phyloP scores from a whole-genome alignment of 2,888 invertebrate species.

The Melanchra persicariae region DNA sequence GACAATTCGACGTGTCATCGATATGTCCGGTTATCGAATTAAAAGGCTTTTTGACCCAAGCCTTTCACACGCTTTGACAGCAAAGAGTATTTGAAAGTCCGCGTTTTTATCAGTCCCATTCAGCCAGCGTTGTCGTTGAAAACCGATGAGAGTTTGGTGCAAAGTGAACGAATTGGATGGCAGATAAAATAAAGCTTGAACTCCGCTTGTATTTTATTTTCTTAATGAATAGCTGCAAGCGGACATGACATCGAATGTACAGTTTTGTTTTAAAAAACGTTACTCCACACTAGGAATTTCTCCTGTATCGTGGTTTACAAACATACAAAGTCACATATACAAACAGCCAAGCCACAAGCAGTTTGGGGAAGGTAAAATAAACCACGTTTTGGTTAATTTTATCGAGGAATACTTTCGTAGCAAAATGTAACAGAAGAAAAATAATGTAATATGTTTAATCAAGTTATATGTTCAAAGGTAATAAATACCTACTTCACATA shows the following conservation, averaged over 20 bases:
- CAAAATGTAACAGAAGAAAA: too few species aligned
- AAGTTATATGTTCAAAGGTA: too few species aligned
- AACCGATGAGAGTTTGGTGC: background rate
- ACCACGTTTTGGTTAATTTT: background rate
- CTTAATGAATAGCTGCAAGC: too few species aligned
- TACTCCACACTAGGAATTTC: too few species aligned
- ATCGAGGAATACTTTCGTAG: background rate
- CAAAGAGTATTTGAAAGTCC: background rate
- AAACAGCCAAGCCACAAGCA: too few species aligned
- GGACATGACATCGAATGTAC: background rate
- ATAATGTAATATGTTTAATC: too few species aligned
- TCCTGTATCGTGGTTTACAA: too few species aligned
- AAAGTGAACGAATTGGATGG: background rate
- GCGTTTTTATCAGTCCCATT: background rate
- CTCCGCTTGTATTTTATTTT: background rate
- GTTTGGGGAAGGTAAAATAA: background rate
- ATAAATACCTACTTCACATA: too few species aligned
- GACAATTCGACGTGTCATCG: background rate
- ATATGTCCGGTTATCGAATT: background rate
- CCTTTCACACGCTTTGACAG: constrained; percentile 8
- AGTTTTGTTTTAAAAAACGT: too few species aligned
- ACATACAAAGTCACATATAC: too few species aligned
- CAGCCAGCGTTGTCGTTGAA: background rate
- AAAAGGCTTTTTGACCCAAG: constrained; percentile 22
- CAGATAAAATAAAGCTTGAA: background rate